Evolutionary conservation across 2,113 vertebrate species (phyloP).

Genomic region (Rhinoptilus africanus): DNA sequence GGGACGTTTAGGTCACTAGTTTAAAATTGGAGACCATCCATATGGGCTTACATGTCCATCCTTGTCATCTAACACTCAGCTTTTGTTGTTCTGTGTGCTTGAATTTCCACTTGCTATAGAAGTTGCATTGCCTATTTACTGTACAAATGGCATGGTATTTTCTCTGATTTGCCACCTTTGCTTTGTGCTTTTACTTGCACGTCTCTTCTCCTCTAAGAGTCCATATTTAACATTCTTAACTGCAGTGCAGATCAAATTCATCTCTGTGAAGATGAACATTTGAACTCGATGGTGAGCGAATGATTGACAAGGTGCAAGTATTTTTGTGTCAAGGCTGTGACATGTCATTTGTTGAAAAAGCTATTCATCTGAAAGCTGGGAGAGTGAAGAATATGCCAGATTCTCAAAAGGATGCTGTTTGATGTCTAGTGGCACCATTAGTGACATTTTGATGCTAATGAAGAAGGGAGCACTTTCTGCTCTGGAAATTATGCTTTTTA

Average conservation of each 20-base stretch:
- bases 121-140: background rate
- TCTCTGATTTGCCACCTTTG: constrained; percentile 5
- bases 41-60: background rate
- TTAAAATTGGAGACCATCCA: constrained; percentile 7
- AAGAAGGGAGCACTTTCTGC: constrained; percentile 29
- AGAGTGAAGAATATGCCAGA: constrained; percentile 11
- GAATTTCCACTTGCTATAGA: background rate
- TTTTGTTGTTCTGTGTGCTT: background rate
- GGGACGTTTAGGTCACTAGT: background rate
- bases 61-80: background rate
- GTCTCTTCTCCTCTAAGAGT: background rate
- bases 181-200: background rate
- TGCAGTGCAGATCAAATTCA: constrained; percentile 19
- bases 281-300: constrained; percentile 49
- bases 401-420: constrained; percentile 27
- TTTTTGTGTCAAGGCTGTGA: constrained; percentile 61
- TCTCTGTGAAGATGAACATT: constrained; percentile 31
- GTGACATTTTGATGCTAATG: constrained; percentile 60
- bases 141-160: background rate
- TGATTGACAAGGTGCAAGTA: constrained; percentile 64
- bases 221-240: constrained; percentile 27
- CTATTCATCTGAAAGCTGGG: constrained; percentile 39
- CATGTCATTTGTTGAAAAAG: constrained; percentile 62
- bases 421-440: constrained; percentile 43
- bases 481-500: constrained; percentile 24